Conservation (phyloP, 2,797 vertebrate genomes). For the Ciconia nigra region DNA sequence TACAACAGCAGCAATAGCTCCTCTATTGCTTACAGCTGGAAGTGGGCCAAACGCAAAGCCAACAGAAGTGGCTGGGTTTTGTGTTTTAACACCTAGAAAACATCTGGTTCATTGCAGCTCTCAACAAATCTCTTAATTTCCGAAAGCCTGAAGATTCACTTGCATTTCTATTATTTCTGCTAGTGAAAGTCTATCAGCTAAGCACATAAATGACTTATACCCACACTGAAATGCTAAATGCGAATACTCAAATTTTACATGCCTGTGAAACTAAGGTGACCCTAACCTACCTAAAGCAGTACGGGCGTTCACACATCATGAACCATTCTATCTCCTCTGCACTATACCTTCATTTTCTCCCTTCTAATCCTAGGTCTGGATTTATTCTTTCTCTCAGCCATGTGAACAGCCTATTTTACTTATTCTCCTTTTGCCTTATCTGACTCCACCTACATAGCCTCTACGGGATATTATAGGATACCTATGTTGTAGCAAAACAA, state of each 20-base stretch:
- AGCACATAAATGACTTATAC: background rate
- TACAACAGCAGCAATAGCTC: background rate
- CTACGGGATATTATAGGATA: background rate
- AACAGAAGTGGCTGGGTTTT: background rate
- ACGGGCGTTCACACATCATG: background rate
- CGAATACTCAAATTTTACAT: background rate
- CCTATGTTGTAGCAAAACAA: background rate
- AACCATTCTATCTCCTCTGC: background rate
- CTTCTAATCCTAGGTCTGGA: background rate
- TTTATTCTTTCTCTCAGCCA: background rate
- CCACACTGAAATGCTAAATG: background rate
- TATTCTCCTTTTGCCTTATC: background rate
- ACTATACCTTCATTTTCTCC: background rate
- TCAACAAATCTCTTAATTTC: background rate
- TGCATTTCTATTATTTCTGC: background rate
- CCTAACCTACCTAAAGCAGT: background rate
- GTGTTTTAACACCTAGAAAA: background rate
- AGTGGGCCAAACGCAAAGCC: background rate
- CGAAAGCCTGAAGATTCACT: background rate
- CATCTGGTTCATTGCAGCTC: background rate
- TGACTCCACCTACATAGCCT: background rate
- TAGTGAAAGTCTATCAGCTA: background rate
- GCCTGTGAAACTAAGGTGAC: background rate
- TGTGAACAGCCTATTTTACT: background rate
- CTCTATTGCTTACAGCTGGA: background rate